Evolutionary conservation across 2,888 invertebrate species (phyloP).

Genomic region (Patella ulyssiponensis): DNA sequence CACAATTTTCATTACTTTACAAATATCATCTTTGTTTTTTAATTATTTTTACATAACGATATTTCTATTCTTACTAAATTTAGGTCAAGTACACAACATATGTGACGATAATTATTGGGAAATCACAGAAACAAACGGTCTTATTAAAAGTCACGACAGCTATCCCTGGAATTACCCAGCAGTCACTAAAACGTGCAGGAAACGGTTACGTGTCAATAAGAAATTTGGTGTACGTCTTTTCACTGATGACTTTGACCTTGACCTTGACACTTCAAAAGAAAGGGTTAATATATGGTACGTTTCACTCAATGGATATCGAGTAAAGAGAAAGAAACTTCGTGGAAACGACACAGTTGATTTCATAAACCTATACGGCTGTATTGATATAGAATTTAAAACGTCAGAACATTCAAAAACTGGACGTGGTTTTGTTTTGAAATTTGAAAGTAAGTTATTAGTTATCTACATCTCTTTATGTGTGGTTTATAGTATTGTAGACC

Average conservation of each 20-base stretch:
- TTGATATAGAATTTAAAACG: conserved; percentile 27
- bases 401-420: conserved; percentile 13
- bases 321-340: background rate
- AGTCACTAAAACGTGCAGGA: conserved; percentile 22
- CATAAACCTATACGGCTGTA: conserved; percentile 15
- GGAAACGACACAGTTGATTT: conserved; percentile 16
- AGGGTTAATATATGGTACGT: conserved; percentile 23
- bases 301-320: background rate
- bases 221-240: conserved; percentile 30
- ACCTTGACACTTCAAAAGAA: conserved; percentile 23
- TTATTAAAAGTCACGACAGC: conserved; percentile 28
- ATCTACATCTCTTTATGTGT: background rate
- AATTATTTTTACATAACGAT: too few species aligned
- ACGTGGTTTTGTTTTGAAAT: conserved; percentile 29
- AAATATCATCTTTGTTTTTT: too few species aligned
- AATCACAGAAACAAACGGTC: conserved; percentile 21
- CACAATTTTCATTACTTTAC: too few species aligned
- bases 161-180: conserved; percentile 31
- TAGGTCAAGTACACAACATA: conserved; percentile 32
- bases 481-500: too few species aligned
- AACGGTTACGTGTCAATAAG: conserved; percentile 26
- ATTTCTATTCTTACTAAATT: background rate
- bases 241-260: conserved; percentile 27
- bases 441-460: conserved; percentile 28
- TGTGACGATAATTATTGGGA: conserved; percentile 18